Conservation (phyloP, 2,888 invertebrate genomes). For the Azorinus chamasolen region DNA sequence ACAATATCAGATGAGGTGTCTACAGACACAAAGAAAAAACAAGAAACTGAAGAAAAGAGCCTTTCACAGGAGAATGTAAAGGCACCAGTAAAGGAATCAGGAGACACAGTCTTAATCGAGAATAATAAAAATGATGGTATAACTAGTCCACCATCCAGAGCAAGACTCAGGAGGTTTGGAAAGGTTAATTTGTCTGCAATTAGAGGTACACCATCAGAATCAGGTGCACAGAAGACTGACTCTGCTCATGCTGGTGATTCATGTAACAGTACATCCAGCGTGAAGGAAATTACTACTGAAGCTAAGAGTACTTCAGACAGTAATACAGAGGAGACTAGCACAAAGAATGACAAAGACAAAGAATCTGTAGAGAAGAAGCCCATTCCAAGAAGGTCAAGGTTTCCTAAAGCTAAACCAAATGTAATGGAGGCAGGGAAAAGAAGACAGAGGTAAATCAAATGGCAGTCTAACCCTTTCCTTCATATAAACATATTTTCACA, state of each 20-base stretch:
- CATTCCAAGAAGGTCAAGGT: constrained; percentile 52
- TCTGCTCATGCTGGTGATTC: neutral
- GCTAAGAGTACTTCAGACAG: neutral
- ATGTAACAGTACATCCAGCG: neutral
- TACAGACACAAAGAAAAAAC: too few relatives aligned
- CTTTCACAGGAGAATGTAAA: neutral
- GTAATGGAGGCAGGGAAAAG: constrained; percentile 62
- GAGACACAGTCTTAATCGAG: neutral
- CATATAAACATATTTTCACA: too few relatives aligned
- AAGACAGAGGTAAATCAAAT: constrained; percentile 37
- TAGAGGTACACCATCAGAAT: constrained; percentile 9
- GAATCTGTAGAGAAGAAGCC: neutral
- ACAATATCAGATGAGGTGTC: too few relatives aligned
- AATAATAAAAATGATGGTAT: neutral
- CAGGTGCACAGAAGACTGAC: neutral
- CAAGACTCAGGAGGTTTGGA: constrained; percentile 51
- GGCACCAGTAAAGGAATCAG: neutral
- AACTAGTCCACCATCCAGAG: constrained; percentile 22
- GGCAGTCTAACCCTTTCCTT: too few relatives aligned
- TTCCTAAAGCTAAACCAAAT: constrained; percentile 74
- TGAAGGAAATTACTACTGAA: neutral
- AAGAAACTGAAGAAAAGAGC: neutral
- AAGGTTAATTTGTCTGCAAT: constrained; percentile 43
- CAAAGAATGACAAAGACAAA: constrained; percentile 5
- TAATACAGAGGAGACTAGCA: too few relatives aligned